Evolutionary conservation across 2,113 vertebrate species (phyloP), one percentile per base, ranked within the genome.

Genomic region (Amblyornis subalaris): DNA sequence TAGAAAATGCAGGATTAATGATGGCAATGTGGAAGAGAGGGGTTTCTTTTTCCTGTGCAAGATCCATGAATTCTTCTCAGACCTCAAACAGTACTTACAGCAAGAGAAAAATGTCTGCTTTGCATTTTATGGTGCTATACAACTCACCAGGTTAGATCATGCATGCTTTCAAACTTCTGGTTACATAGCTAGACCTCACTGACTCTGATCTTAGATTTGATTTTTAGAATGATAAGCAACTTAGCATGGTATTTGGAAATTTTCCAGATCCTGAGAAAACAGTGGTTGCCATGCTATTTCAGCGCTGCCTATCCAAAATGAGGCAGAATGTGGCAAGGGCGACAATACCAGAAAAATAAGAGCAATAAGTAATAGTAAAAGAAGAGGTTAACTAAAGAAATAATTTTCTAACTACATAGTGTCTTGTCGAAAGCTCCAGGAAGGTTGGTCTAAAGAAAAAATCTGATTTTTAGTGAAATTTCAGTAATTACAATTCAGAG

Each of bases 1-100:
- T 61, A 91, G 57, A 90, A 96, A 96, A 93, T 87, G 18, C 45
- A 90, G 40, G 71, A 83, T 89, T 85, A 94, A 93, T 89, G 71
- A 83, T 55, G 55, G 33, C 84, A 95, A 45, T 26, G 50, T 65
- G n/a, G n/a, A 96, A 94, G 50, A 77, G 40, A 81, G 36, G 9
- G 33, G 72, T 6, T 25, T 71, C 93, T 81, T 77, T 58, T 67
- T 45, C 36, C 78, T 83, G 60, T 90, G 69, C 20, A 67, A 48
- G 18, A 81, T 76, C 66, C 7, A 2, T 36, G 64, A 82, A 90
- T 74, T 93, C 45, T 90, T 79, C 69, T 91, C 77, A 87, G 82
- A 66, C 20, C 18, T 91, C 50, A 92, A 85, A 74, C 66, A 90
- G 74, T 25, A 28, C 54, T 87, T 84, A 36, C 1, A 53, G 76